Evolutionary conservation across 2,113 vertebrate species (phyloP).

Genomic region (Sander vitreus): DNA sequence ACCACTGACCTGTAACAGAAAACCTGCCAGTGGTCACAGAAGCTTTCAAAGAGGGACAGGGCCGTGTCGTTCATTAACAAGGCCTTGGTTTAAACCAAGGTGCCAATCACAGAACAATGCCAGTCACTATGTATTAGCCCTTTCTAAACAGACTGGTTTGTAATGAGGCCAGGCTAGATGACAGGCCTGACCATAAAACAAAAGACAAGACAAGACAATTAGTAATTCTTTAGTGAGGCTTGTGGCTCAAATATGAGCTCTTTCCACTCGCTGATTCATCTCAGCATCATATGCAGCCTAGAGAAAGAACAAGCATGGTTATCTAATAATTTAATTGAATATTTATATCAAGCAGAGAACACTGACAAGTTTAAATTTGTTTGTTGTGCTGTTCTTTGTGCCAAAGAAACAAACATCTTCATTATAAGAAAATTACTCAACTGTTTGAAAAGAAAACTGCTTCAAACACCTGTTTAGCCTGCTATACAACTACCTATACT

Average conservation of each 20-base stretch:
- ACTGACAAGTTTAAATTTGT: neutral
- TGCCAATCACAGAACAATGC: constrained; percentile 83
- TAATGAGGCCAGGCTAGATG: constrained; percentile 69
- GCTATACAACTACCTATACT: too few species aligned
- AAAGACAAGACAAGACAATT: constrained; percentile 36
- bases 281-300: neutral
- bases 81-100: constrained; percentile 57
- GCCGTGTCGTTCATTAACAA: constrained; percentile 31
- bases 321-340: too few species aligned
- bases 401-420: too few species aligned
- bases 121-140: constrained; percentile 79
- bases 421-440: too few species aligned
- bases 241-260: constrained; percentile 13
- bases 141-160: constrained; percentile 67
- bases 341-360: neutral
- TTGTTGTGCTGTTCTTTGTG: too few species aligned
- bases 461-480: neutral
- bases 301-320: neutral
- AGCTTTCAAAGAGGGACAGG: constrained; percentile 37
- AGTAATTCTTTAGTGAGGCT: constrained; percentile 25
- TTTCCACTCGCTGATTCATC: constrained; percentile 7
- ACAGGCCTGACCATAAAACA: constrained; percentile 36
- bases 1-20: constrained; percentile 74
- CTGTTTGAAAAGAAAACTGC: too few species aligned
- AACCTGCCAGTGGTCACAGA: constrained; percentile 63